A percentile compares a stretch with the other conserved stretches of the same genome.
These are phyloP conservation scores for Eledone cirrhosa DNA, from an alignment of 2,888 invertebrate species.

Conservation along the genomic window DNA sequence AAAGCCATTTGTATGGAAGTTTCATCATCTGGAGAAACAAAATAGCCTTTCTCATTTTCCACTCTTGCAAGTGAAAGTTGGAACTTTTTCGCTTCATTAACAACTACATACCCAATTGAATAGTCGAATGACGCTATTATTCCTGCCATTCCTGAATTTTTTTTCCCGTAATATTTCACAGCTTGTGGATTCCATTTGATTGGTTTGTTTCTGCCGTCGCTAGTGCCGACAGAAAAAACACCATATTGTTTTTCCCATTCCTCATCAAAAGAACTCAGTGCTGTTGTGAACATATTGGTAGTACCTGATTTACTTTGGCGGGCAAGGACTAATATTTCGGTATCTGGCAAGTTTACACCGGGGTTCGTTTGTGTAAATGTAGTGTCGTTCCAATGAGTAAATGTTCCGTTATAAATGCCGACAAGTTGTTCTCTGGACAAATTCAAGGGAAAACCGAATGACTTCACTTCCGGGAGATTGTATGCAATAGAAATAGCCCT, in stretches of 20 bases:
- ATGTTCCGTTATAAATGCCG: constrained; percentile 60
- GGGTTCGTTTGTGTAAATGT: constrained; percentile 45
- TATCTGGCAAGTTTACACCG: constrained; percentile 41
- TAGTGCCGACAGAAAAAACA: constrained; percentile 43
- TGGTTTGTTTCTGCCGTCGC: constrained; percentile 26
- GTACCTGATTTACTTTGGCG: constrained; percentile 61
- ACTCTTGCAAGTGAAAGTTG: constrained; percentile 44
- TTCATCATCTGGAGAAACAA: constrained; percentile 37
- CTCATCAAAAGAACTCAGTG: constrained; percentile 48
- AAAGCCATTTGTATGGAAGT: constrained; percentile 49
- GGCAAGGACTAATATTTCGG: constrained; percentile 52
- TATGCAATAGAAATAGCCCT: constrained; percentile 57
- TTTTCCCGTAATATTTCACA: constrained; percentile 44
- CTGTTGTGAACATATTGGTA: constrained; percentile 56
- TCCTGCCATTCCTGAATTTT: constrained; percentile 50
- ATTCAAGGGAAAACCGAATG: constrained; percentile 36
- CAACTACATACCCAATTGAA: constrained; percentile 57
- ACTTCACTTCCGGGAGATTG: constrained; percentile 47
- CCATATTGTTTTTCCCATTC: constrained; percentile 52
- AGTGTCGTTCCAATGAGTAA: constrained; percentile 54
- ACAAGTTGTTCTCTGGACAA: constrained; percentile 51
- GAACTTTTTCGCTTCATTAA: constrained; percentile 43
- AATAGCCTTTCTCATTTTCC: constrained; percentile 43
- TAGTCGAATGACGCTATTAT: constrained; percentile 46
- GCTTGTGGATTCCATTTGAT: constrained; percentile 44